These are phyloP conservation scores for Phalloptychus januarius DNA, from an alignment of 2,797 vertebrate genomes.

Conservation along the genomic window DNA sequence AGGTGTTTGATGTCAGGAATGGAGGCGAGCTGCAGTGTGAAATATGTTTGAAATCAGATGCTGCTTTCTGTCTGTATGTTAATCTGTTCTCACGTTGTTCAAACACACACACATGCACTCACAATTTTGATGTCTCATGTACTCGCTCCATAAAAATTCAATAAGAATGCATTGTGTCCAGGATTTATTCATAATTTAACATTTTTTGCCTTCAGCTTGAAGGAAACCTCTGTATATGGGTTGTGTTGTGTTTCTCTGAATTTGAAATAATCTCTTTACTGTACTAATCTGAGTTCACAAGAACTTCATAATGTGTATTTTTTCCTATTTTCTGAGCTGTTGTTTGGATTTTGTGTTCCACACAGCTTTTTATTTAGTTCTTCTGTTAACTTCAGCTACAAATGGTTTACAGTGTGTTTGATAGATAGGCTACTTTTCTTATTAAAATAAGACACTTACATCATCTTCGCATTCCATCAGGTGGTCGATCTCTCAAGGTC, in stretches of 20 bases:
- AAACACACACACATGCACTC: neutral
- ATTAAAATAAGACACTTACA: neutral
- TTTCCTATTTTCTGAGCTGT: neutral
- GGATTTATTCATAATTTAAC: conserved; percentile 64
- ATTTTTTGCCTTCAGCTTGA: conserved; percentile 29
- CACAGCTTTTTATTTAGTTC: neutral
- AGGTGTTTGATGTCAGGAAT: conserved; percentile 46
- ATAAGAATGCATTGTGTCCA: conserved; percentile 36
- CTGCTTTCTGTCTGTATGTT: conserved; percentile 36
- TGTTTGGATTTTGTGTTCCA: neutral
- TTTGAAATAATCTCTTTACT: neutral
- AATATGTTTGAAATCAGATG: conserved; percentile 37
- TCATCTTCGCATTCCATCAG: neutral
- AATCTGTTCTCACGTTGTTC: conserved; percentile 14
- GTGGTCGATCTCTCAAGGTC: neutral
- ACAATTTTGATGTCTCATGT: conserved; percentile 24
- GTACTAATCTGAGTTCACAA: neutral
- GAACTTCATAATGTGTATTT: neutral
- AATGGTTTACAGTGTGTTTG: neutral
- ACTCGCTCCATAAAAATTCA: conserved; percentile 40
- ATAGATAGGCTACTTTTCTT: neutral
- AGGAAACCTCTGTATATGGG: conserved; percentile 41
- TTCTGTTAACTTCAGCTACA: neutral
- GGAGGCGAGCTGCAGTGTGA: conserved; percentile 20
- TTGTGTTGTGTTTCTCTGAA: neutral